These are phyloP conservation scores for Anoplolepis gracilipes DNA, from an alignment of 1,140 invertebrate genomes.

Conservation along the genomic window DNA sequence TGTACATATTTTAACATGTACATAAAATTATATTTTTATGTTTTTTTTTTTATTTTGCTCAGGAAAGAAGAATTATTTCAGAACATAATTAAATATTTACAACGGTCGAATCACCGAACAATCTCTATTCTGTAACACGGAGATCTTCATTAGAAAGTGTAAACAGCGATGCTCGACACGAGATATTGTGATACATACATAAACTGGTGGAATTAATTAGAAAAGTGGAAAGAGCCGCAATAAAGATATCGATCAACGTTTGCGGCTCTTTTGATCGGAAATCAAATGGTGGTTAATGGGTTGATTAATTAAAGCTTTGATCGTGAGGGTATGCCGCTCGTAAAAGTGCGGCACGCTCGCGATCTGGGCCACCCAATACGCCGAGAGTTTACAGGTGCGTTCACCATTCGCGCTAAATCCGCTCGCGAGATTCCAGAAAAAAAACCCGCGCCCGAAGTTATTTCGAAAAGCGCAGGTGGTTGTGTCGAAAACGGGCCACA, in stretches of 20 bases:
- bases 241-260: conserved; percentile 57
- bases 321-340: conserved; percentile 23
- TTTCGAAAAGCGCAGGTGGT: conserved; percentile 44
- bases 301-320: conserved; percentile 57
- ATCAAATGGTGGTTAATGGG: conserved; percentile 48
- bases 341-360: conserved; percentile 39
- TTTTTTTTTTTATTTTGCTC: background rate
- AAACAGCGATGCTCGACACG: conserved; percentile 13
- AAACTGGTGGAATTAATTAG: conserved; percentile 34
- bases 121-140: conserved; percentile 17
- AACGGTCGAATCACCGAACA: background rate
- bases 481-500: background rate
- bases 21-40: too few relatives aligned
- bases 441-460: background rate
- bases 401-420: conserved; percentile 21
- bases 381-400: conserved; percentile 34
- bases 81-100: background rate
- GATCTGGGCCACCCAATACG: conserved; percentile 52
- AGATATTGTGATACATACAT: background rate
- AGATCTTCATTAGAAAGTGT: conserved; percentile 38
- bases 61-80: background rate
- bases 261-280: conserved; percentile 48
- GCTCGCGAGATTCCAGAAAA: conserved; percentile 40
- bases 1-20: background rate
- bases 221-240: conserved; percentile 8